These are phyloP conservation scores for Oxyura jamaicensis DNA, from an alignment of 2,113 vertebrate species.

Conservation along the genomic window DNA sequence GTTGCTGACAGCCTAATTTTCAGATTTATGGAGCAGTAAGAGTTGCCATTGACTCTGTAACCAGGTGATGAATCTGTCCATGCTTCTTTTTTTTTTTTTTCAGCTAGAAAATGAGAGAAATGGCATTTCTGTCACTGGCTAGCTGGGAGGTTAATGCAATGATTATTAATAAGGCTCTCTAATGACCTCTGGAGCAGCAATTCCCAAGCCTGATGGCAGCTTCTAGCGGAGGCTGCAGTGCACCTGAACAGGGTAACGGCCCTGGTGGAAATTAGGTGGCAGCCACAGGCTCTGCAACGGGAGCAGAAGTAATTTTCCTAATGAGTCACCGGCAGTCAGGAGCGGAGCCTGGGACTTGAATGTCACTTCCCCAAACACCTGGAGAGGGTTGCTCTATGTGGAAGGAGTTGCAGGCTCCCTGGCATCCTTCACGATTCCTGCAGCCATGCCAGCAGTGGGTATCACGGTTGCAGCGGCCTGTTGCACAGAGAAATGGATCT, in stretches of 20 bases:
- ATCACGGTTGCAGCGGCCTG: not conserved
- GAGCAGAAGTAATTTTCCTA: conserved; percentile 29
- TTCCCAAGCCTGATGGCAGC: not conserved
- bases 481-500: not conserved
- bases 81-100: conserved; percentile 47
- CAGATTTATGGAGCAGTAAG: conserved; percentile 53
- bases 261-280: conserved; percentile 2
- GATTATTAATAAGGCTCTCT: conserved; percentile 45
- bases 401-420: not conserved
- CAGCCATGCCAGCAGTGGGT: not conserved
- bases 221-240: not conserved
- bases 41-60: conserved; percentile 28
- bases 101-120: conserved; percentile 9
- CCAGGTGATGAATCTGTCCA: conserved; percentile 43
- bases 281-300: not conserved
- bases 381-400: rapidly evolving
- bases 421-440: not conserved
- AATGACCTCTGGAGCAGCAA: conserved; percentile 30
- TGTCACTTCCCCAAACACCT: not conserved
- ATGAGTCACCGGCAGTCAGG: not conserved
- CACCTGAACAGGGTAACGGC: not conserved
- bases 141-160: conserved; percentile 29
- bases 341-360: not conserved
- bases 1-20: conserved; percentile 47
- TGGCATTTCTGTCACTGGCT: conserved; percentile 18